Percentiles rank a stretch among this genome's conserved stretches.
Evolutionary conservation across 2,797 vertebrate genomes (phyloP).

Genomic region (Lerista edwardsae): DNA sequence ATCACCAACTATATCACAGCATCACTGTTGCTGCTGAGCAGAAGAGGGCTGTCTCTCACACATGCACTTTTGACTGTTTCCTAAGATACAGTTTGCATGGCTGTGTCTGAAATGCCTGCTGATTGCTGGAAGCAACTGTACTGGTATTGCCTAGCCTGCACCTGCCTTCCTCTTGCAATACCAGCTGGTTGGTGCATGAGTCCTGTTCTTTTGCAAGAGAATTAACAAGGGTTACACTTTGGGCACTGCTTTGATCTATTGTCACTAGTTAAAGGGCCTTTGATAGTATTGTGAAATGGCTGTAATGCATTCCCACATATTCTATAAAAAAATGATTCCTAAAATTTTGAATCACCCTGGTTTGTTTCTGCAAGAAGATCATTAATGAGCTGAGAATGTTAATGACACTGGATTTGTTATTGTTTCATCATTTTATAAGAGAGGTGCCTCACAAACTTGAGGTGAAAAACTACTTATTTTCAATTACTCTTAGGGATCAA

Average conservation of each 20-base stretch:
- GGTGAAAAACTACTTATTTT: conserved; percentile 12
- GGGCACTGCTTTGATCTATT: not conserved
- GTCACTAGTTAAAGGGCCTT: not conserved
- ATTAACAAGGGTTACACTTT: conserved; percentile 3
- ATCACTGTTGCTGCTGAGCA: too few species aligned
- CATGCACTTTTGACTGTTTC: too few species aligned
- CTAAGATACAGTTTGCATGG: too few species aligned
- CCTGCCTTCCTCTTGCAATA: too few species aligned
- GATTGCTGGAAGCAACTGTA: not conserved
- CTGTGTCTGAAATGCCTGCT: not conserved
- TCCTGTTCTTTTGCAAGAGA: not conserved
- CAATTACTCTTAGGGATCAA: too few species aligned
- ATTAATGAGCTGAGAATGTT: conserved; percentile 21
- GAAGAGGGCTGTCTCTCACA: too few species aligned
- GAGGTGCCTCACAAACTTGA: conserved; percentile 15
- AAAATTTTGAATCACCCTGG: conserved; percentile 16
- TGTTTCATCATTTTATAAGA: conserved; percentile 2
- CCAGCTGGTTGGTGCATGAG: too few species aligned
- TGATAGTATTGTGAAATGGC: not conserved
- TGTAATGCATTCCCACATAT: not conserved
- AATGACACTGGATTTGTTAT: conserved; percentile 5
- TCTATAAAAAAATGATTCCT: not conserved
- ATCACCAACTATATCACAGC: too few species aligned
- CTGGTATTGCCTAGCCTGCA: not conserved
- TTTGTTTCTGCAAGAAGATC: conserved; percentile 30